Percentiles rank a stretch among this genome's conserved stretches.
Evolutionary conservation across 2,888 invertebrate genomes (phyloP).

Genomic region (Eupithecia abbreviata): DNA sequence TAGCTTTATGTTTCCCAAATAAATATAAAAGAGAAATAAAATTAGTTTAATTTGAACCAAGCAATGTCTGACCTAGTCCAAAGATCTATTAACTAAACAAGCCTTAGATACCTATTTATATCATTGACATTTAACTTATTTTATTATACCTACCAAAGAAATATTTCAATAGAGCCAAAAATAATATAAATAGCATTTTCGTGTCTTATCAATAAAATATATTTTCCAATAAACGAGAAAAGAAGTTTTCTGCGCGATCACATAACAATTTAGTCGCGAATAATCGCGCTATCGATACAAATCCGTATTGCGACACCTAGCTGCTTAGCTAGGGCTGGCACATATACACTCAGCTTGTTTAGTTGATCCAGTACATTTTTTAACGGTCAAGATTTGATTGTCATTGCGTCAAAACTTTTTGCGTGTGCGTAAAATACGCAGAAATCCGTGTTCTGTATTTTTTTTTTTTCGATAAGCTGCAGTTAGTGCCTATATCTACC

Average conservation of each 20-base stretch:
- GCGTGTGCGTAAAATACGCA: too few species aligned
- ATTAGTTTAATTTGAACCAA: neutral
- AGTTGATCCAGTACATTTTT: neutral
- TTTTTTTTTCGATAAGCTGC: too few species aligned
- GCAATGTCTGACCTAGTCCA: neutral
- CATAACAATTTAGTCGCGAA: slow-evolving; percentile 38
- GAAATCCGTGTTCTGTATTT: too few species aligned
- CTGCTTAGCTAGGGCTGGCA: slow-evolving; percentile 40
- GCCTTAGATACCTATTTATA: neutral
- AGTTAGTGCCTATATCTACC: neutral
- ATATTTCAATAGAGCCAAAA: neutral
- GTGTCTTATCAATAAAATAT: slow-evolving; percentile 10
- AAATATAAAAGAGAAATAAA: too few species aligned
- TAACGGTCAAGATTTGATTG: neutral
- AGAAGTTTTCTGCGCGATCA: slow-evolving; percentile 24
- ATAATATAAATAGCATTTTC: neutral
- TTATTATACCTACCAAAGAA: neutral
- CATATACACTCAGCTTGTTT: neutral
- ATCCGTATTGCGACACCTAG: slow-evolving; percentile 44
- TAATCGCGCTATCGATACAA: slow-evolving; percentile 36
- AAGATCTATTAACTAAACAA: neutral
- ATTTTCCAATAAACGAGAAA: slow-evolving; percentile 22
- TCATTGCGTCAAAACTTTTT: neutral
- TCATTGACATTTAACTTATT: neutral
- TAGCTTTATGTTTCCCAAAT: too few species aligned